Base-by-base conservation (phyloP, 2,888 invertebrate species). In the Stomorhina lunata region DNA sequence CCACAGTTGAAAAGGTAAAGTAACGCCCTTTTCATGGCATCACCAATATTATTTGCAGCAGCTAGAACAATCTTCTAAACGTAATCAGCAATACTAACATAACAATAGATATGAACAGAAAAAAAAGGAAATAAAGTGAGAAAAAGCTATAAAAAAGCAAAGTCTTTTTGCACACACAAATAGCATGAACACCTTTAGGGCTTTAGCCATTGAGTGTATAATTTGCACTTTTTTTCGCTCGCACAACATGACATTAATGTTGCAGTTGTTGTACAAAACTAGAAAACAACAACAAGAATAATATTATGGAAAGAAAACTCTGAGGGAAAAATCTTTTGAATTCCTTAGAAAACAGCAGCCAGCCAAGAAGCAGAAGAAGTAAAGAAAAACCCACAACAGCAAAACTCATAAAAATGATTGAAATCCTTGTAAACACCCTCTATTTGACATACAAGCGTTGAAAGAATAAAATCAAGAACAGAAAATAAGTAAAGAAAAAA, bases 351-450 rank as follows among this genome's bases (percentile, higher is more conserved):
- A n/a, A n/a, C n/a, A n/a, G n/a, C n/a, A n/a, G n/a, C n/a, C n/a
- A n/a, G n/a, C n/a, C n/a, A n/a, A n/a, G 2, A 17, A 37, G 37
- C 10, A 48, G 59, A 12, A 17, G 15, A 17, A 50, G n/a, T n/a
- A 45, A 40, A 61, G 37, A 77, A 55, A 45, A 61, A 50, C 25
- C 20, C 17, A 65, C n/a, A 37, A 57, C 50, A 80, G 61, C 75
- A 80, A 75, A 83, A 76, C 77, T 80, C 82, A 84, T 83, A 84
- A 84, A 80, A 84, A 84, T 83, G 82, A 84, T 83, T 83, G 84
- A 84, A 84, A 82, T 79, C 78, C 81, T 77, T 77, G 81, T 81
- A 81, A 81, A 77, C 81, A 81, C 81, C 81, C 81, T 77, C 72
- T 61, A 72, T 77, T 81, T 81, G 77, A 81, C 77, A 81, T 55